Evolutionary conservation across 1,140 invertebrate genomes (phyloP).

Genomic region (Plutomurus gul): DNA sequence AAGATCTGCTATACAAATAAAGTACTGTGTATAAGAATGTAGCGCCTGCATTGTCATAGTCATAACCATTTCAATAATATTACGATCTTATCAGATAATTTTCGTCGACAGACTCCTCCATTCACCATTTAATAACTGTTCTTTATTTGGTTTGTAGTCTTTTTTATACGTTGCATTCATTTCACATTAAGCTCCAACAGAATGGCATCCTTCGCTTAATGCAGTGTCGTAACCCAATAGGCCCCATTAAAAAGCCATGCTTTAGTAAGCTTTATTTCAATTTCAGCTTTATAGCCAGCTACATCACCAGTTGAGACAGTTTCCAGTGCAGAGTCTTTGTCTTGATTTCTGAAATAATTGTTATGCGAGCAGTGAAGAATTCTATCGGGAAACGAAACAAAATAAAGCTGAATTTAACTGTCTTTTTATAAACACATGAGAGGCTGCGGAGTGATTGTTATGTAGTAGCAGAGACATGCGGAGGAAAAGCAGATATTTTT

Average conservation of each 20-base stretch:
- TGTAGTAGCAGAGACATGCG: not conserved
- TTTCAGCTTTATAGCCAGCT: too few species aligned
- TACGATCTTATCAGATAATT: constrained; percentile 25
- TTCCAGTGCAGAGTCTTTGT: not conserved
- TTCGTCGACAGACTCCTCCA: constrained; percentile 3
- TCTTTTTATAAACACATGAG: not conserved
- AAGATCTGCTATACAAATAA: too few species aligned
- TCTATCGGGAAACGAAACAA: not conserved
- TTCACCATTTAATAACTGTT: constrained; percentile 15
- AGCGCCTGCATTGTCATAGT: constrained; percentile 14
- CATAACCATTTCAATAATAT: constrained; percentile 26
- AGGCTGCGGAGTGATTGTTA: not conserved
- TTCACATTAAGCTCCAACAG: not conserved
- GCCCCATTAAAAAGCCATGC: constrained; percentile 15
- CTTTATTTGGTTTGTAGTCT: not conserved
- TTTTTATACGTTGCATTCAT: constrained; percentile 20
- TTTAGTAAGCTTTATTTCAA: not conserved
- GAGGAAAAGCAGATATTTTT: not conserved
- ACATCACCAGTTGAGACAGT: not conserved
- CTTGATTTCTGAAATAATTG: constrained; percentile 11
- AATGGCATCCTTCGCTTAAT: not conserved
- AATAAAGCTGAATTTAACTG: not conserved
- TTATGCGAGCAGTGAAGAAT: not conserved
- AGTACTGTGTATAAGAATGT: not conserved
- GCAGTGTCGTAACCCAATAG: not conserved